Evolutionary conservation across 2,113 vertebrate species (phyloP).

Genomic region (Nestor notabilis): DNA sequence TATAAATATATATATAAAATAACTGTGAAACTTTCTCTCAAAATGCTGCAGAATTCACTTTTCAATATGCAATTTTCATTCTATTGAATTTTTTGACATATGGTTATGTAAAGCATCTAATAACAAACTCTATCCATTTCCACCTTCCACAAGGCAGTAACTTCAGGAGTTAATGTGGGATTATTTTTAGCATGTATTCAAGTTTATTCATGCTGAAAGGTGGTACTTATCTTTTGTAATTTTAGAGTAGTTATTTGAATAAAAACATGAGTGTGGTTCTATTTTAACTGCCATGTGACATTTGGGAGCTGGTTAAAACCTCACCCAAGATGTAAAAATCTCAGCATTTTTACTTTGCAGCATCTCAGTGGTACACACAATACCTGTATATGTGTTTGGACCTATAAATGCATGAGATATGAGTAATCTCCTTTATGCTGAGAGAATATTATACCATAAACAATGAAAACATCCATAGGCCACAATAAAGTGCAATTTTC

Average conservation of each 20-base stretch:
- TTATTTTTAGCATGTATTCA: constrained; percentile 74
- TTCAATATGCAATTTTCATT: not conserved
- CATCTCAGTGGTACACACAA: not conserved
- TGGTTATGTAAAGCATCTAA: constrained; percentile 51
- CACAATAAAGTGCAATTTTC: not conserved
- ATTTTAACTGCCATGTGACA: constrained; percentile 69
- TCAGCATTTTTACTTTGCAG: not conserved
- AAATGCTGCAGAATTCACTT: not conserved
- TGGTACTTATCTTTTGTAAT: constrained; percentile 75
- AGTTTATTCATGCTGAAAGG: constrained; percentile 75
- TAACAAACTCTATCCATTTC: constrained; percentile 47
- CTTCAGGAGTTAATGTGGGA: constrained; percentile 52
- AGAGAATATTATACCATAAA: not conserved
- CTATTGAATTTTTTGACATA: constrained; percentile 49
- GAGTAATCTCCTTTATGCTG: not conserved
- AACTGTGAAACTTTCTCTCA: not conserved
- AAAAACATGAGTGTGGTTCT: constrained; percentile 64
- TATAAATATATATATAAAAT: not conserved
- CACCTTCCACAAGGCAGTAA: constrained; percentile 32
- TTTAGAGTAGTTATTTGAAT: constrained; percentile 72
- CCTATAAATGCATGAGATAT: not conserved
- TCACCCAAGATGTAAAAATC: constrained; percentile 13
- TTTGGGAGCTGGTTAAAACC: constrained; percentile 37
- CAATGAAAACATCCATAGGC: not conserved
- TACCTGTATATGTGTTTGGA: not conserved